Base-by-base conservation (phyloP, 2,888 invertebrate genomes). In the Ellobium chinense region DNA sequence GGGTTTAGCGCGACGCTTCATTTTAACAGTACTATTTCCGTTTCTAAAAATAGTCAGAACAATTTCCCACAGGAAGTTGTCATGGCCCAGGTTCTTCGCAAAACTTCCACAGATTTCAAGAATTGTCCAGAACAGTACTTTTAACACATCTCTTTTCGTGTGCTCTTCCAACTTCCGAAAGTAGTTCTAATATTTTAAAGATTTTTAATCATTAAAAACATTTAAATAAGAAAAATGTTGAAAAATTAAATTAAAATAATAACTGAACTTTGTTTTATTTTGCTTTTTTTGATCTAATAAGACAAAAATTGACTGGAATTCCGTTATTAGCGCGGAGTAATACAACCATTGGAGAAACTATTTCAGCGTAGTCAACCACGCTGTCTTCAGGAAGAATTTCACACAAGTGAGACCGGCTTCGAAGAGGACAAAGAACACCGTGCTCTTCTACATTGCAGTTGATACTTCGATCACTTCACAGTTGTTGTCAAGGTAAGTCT, bases 161-260 rank as follows among this genome's bases (percentile, higher is more conserved):
- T 75, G n/a, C 46, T 63, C 63, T 39, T 75, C n/a, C 74, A 62
- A 63, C 74, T 75, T 75, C 74, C 74, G 34, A 46, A 46, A 46
- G 1, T 46, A 46, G 60, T 36, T 60, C 18, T n/a, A 54, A 34
- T 58, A 29, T 56, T 58, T 12, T 34, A 70, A 34, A n/a, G 31
- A 58, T 27, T 29, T 29, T 46, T 21, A 31, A 65, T 7, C 0
- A n/a, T n/a, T n/a, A n/a, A n/a, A n/a, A n/a, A n/a, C n/a, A n/a
- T n/a, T n/a, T n/a, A n/a, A n/a, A n/a, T n/a, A n/a, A n/a, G n/a
- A n/a, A n/a, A n/a, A n/a, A n/a, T n/a, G n/a, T n/a, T n/a, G n/a
- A n/a, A n/a, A n/a, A n/a, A n/a, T n/a, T n/a, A n/a, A n/a, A n/a
- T n/a, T n/a, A n/a, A n/a, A n/a, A n/a, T n/a, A n/a, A n/a, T n/a